phyloP scores from a whole-genome alignment of 2,113 vertebrate genomes.

The Mesembrinibis cayennensis region DNA sequence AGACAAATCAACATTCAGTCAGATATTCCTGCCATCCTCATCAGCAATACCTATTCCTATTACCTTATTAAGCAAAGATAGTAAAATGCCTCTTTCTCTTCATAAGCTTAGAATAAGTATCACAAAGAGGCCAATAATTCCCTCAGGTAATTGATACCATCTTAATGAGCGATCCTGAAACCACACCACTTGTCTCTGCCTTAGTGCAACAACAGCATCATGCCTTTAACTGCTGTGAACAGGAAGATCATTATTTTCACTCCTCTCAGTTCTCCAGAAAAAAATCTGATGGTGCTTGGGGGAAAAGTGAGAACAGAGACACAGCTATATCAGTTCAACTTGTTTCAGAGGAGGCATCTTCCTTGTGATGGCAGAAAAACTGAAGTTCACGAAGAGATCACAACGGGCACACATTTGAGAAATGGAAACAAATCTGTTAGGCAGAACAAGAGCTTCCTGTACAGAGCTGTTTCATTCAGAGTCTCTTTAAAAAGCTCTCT shows the following conservation, averaged over 20 bases:
- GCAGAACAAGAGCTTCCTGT: not conserved
- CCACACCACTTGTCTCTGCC: not conserved
- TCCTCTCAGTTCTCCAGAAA: not conserved
- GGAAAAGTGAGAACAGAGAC: not conserved
- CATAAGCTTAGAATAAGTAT: not conserved
- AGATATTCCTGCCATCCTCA: not conserved
- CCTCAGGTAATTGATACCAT: not conserved
- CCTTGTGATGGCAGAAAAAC: not conserved
- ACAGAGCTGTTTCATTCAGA: not conserved
- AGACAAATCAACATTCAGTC: not conserved
- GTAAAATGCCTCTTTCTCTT: not conserved
- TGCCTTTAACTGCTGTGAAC: not conserved
- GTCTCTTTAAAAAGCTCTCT: not conserved
- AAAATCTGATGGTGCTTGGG: not conserved
- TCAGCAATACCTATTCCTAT: not conserved
- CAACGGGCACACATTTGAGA: accelerated
- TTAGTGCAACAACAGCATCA: not conserved
- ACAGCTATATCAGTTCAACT: not conserved
- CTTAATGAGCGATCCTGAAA: not conserved
- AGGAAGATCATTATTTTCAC: not conserved
- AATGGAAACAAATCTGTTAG: not conserved
- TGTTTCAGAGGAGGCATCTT: not conserved
- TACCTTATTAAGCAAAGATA: not conserved
- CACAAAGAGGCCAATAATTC: not conserved
- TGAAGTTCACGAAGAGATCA: not conserved